Base-by-base conservation (phyloP, 2,888 invertebrate genomes). In the Acanthopleura granulata region DNA sequence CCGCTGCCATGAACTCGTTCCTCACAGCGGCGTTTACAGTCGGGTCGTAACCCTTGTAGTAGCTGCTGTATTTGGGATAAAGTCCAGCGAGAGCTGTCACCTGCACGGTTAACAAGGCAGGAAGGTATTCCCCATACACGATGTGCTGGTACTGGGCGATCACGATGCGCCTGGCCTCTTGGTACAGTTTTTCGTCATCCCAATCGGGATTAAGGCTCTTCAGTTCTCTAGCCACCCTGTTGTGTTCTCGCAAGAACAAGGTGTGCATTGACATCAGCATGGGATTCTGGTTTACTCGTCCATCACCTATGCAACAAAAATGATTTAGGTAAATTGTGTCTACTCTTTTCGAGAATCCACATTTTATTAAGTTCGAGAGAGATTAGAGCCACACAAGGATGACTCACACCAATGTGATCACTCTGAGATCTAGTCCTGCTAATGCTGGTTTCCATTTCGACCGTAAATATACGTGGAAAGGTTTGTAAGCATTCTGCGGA, bases 161-260 rank as follows among this genome's bases (percentile, higher is more conserved):
- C 18, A 66, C 27, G 25, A 66, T 66, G 3, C 66, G 18, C 6
- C 66, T 22, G 29, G 27, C 3, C 29, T 66, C 66, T 27, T 66
- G 66, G 66, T 66, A 66, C 29, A 66, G 66, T 66, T 25, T 66
- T 66, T 66, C 66, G 25, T 66, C 29, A 25, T 66, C 66, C 66
- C 66, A 66, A 25, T 6, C 6, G 16, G 66, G 22, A 27, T 66
- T 66, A 6, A 66, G 22, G 22, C 4, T 27, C 6, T 18, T 25
- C 29, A 66, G 66, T 6, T 22, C 14, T 27, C 22, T 18, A 6
- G 66, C 66, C 15, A 66, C 29, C 16, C 66, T 22, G 29, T 66
- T 66, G 29, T 66, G 66, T 14, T 66, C 66, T 6, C 66, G 66
- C 22, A 66, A 22, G 66, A 66, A 27, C 3, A 66, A 9, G 3